Evolutionary conservation across 2,888 invertebrate genomes (phyloP).

Genomic region (Pardosa pseudoannulata): DNA sequence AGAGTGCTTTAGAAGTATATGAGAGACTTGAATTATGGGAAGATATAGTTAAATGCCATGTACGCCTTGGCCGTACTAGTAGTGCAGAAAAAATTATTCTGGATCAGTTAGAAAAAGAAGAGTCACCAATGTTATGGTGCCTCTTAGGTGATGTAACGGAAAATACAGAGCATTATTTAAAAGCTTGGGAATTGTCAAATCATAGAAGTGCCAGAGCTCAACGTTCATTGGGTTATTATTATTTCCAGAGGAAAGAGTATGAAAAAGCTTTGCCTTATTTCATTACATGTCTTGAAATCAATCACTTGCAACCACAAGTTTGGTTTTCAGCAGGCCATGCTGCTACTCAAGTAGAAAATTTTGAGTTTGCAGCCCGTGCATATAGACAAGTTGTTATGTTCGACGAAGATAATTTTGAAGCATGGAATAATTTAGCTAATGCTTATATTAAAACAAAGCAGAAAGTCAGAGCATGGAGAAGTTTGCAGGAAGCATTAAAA

Average conservation of each 20-base stretch:
- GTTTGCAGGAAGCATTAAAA: conserved; percentile 91
- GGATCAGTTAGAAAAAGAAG: conserved; percentile 86
- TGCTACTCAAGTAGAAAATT: conserved; percentile 86
- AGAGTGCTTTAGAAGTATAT: conserved; percentile 89
- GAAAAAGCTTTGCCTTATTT: conserved; percentile 88
- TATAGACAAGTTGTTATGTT: conserved; percentile 91
- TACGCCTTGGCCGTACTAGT: conserved; percentile 81
- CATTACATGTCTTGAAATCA: conserved; percentile 88
- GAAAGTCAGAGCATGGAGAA: conserved; percentile 89
- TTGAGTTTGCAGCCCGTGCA: conserved; percentile 89
- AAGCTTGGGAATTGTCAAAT: conserved; percentile 93
- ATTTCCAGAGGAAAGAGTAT: conserved; percentile 85
- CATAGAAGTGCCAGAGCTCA: conserved; percentile 89
- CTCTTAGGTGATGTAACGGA: conserved; percentile 92
- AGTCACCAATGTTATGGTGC: conserved; percentile 91
- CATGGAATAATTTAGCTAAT: conserved; percentile 98
- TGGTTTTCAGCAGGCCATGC: conserved; percentile 93
- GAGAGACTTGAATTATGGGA: conserved; percentile 90
- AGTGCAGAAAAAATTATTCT: conserved; percentile 92
- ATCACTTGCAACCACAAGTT: conserved; percentile 89
- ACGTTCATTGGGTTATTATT: conserved; percentile 89
- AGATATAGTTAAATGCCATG: conserved; percentile 93
- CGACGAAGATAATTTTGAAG: conserved; percentile 92
- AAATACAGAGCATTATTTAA: conserved; percentile 87
- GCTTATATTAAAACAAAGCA: conserved; percentile 92